These are phyloP conservation scores for Gadus chalcogrammus DNA, from an alignment of 2,113 vertebrate species.

Conservation along the genomic window DNA sequence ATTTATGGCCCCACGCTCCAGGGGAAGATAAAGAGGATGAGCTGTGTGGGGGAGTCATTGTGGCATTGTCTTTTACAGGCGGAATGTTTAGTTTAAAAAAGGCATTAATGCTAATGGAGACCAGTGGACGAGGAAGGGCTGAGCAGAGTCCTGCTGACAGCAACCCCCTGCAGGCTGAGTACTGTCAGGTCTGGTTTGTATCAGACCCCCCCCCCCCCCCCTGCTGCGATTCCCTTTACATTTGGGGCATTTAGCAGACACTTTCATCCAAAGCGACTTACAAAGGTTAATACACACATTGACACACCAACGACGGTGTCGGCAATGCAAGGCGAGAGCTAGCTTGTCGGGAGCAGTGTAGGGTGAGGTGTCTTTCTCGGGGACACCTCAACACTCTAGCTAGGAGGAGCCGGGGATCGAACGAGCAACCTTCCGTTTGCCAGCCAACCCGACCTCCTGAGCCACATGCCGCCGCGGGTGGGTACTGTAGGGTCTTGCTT, in stretches of 20 bases:
- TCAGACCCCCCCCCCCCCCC: slow-evolving; percentile 25
- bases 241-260: too few relatives aligned
- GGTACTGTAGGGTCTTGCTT: slow-evolving; percentile 4
- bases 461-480: too few relatives aligned
- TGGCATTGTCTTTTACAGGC: slow-evolving; percentile 35
- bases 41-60: slow-evolving; percentile 18
- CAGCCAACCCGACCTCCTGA: too few relatives aligned
- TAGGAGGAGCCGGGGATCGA: too few relatives aligned
- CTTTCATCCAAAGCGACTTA: too few relatives aligned
- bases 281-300: too few relatives aligned
- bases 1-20: slow-evolving; percentile 51
- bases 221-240: slow-evolving; percentile 30
- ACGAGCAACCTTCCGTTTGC: too few relatives aligned
- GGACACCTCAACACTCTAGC: too few relatives aligned
- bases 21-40: slow-evolving; percentile 36
- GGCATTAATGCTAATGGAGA: slow-evolving; percentile 6
- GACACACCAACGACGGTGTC: too few relatives aligned
- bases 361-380: too few relatives aligned
- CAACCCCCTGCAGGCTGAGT: slow-evolving; percentile 5
- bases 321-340: too few relatives aligned
- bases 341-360: too few relatives aligned
- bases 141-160: slow-evolving; percentile 21
- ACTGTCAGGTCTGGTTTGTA: slow-evolving; percentile 25
- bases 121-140: slow-evolving; percentile 6
- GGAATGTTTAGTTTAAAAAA: slow-evolving; percentile 23